Conservation (phyloP, 2,797 vertebrate genomes). For the Sus cebifrons region DNA sequence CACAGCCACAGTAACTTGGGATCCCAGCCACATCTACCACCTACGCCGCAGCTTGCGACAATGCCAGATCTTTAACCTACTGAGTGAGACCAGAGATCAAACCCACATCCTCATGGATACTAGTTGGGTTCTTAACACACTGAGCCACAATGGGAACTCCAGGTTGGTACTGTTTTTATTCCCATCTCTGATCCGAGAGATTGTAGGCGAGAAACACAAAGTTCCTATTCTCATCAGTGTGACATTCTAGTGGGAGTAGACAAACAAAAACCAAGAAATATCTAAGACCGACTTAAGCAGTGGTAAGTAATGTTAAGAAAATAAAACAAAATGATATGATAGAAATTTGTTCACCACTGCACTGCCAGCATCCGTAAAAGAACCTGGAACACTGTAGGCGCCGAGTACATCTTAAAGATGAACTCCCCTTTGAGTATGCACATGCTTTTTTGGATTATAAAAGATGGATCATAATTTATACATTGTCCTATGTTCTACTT, state of each 20-base stretch:
- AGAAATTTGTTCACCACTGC: not conserved
- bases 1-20: no score
- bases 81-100: no score
- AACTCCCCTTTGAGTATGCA: not conserved
- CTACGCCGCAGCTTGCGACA: no score
- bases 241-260: not conserved
- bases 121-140: no score
- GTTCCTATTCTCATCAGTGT: not conserved
- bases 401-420: not conserved
- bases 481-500: not conserved
- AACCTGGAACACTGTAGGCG: not conserved
- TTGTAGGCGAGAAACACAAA: not conserved
- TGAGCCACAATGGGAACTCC: no score
- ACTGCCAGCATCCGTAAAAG: not conserved
- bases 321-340: not conserved
- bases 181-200: not conserved
- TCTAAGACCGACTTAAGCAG: not conserved
- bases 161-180: not conserved
- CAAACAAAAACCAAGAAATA: not conserved
- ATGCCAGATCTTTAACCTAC: no score
- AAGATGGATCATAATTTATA: not conserved
- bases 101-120: no score
- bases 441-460: not conserved
- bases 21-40: no score
- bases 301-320: not conserved